Evolutionary conservation across 2,888 invertebrate species (phyloP), one percentile per base, ranked within the genome.

Genomic region (Lamproptera curius): DNA sequence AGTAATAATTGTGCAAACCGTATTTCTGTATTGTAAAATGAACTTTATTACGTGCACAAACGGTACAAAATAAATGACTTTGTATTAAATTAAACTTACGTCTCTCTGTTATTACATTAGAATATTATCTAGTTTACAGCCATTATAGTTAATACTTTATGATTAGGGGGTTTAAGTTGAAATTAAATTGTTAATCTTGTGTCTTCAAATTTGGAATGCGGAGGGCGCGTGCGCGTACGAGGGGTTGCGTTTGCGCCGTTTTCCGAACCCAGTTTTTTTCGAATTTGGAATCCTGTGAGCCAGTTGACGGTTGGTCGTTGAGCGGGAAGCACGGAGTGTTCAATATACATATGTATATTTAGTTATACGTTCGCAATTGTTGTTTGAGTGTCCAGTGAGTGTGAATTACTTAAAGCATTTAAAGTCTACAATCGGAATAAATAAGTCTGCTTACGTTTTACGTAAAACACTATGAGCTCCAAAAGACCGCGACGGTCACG

Each of bases 221-320:
- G 57, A 67, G 57, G 68, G 20, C 84, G 33, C 70, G 55, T 62
- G 58, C 55, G 65, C 42, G 39, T 59, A 61, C 58, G 65, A 74
- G 70, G 85, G 85, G 84, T 42, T 85, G 86, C 86, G 85, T 78
- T 57, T 60, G 69, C 81, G 84, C 73, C 73, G 62, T 71, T n/a
- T 76, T 77, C 76, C 81, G 76, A 76, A 67, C 68, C 61, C 58
- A 64, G 67, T 63, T 70, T 63, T 74, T 70, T 55, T 72, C 70
- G 71, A 76, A 61, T 59, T 65, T 67, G 70, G 56, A 61, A 65
- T 61, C 56, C 62, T 56, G 43, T 49, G 50, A 59, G 55, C 58
- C 73, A 86, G 86, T 86, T 80, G 70, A 73, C 75, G 71, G 72
- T 73, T 77, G 67, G 62, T 71, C 67, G 73, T 77, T 67, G 67